Percentiles rank a stretch among this genome's conserved stretches.
These are phyloP conservation scores for Cactoblastis cactorum DNA, from an alignment of 2,888 invertebrate species.

Conservation along the genomic window DNA sequence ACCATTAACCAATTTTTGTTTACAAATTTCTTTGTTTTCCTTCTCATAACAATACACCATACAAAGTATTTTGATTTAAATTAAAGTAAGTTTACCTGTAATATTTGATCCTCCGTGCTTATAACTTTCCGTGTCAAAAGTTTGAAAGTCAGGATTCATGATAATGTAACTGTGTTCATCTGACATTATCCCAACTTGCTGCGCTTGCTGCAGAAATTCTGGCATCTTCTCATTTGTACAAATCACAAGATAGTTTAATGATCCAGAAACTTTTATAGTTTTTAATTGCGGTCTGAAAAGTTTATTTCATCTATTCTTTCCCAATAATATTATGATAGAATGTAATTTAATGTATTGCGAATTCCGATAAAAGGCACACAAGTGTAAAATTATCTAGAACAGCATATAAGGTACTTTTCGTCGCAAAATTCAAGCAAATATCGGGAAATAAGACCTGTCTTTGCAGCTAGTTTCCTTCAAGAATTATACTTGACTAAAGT, in stretches of 20 bases:
- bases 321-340: too few species aligned
- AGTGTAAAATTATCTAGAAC: too few species aligned
- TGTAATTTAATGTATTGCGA: too few species aligned
- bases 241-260: conserved; percentile 86
- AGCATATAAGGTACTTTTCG: too few species aligned
- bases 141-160: conserved; percentile 89
- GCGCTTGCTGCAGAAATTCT: conserved; percentile 80
- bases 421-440: too few species aligned
- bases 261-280: conserved; percentile 84
- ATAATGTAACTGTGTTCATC: conserved; percentile 88
- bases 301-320: too few species aligned
- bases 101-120: conserved; percentile 91
- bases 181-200: conserved; percentile 92
- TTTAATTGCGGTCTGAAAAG: conserved; percentile 81
- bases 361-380: too few species aligned
- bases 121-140: conserved; percentile 87
- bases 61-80: neutral
- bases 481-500: neutral
- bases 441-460: too few species aligned
- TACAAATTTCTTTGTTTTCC: too few species aligned
- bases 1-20: too few species aligned
- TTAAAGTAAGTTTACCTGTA: conserved; percentile 72
- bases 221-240: conserved; percentile 79
- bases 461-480: too few species aligned
- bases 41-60: too few species aligned